Evolutionary conservation across 2,113 vertebrate species (phyloP), one percentile per base, ranked within the genome.

Genomic region (Nanorana parkeri): DNA sequence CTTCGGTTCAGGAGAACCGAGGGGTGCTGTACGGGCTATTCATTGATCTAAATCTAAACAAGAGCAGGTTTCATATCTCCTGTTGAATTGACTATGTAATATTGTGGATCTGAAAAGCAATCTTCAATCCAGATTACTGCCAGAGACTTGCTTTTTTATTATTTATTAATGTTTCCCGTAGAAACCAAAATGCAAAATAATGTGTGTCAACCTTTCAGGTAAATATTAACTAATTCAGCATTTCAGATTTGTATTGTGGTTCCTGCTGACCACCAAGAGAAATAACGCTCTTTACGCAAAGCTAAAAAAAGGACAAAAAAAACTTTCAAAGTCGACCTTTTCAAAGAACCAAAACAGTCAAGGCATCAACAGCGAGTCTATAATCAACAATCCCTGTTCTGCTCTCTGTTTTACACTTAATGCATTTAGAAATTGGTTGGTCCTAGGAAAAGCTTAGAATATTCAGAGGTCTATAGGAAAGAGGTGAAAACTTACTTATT

Each of bases 351-450:
- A 5, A 23, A 5, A 52, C 11, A 28, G 51, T 71, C 21, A 17
- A 54, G 68, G 17, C 68, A 54, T 71, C 68, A 71, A 20, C 54
- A 54, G 68, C 68, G 4, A 21, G 21, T 11, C 47, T 55, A 24
- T 71, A 71, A 71, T 69, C 68, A 69, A 5, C 13, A 15, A 32
- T 17, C 72, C 20, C 28, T 47, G n/a, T 28, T 61, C 55, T 21
- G 3, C 29, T 3, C 55, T 41, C n/a, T 17, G 56, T 29, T 3
- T 0, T 61, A 28, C 54, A 17, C 72, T 36, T 75, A 75, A 61
- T 75, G 55, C 16, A 36, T 29, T 75, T 61, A 1, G 54, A 58
- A 28, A 36, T 15, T 21, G 11, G 47, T 47, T 51, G n/a, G 32
- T 52, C 47, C 16, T 21, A 4, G 19, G 23, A 52, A 23, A 54